Conservation (phyloP, 1,140 invertebrate genomes). For the Stenopsyche tienmushanensis region DNA sequence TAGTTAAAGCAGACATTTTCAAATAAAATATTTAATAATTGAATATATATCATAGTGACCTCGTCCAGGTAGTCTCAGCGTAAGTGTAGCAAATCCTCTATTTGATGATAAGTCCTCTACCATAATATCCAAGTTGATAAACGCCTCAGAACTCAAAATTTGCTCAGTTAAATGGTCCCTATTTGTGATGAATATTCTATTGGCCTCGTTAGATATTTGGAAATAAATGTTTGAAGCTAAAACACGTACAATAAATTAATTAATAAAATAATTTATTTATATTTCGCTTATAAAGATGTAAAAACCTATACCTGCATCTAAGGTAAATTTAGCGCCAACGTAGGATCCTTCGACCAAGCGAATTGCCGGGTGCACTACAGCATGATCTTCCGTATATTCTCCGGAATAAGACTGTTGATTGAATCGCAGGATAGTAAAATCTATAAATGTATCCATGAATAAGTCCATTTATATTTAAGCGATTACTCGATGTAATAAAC, state of each 20-base stretch:
- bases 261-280: not conserved
- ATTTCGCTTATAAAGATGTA: not conserved
- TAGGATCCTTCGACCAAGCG: not conserved
- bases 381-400: not conserved
- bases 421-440: not conserved
- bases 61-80: no score
- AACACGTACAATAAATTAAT: slow-evolving; percentile 9
- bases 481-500: not conserved
- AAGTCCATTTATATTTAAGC: not conserved
- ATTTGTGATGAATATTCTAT: not conserved
- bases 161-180: not conserved
- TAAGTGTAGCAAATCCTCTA: not conserved
- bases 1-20: no score
- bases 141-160: not conserved
- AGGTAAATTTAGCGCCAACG: not conserved
- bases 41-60: no score
- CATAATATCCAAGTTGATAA: not conserved
- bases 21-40: no score
- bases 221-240: not conserved
- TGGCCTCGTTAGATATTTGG: not conserved
- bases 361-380: not conserved
- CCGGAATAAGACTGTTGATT: not conserved
- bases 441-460: not conserved
- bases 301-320: slow-evolving; percentile 1
- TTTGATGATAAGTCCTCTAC: not conserved